These are phyloP conservation scores for Enoplosus armatus DNA, from an alignment of 2,797 vertebrate species.

Conservation along the genomic window DNA sequence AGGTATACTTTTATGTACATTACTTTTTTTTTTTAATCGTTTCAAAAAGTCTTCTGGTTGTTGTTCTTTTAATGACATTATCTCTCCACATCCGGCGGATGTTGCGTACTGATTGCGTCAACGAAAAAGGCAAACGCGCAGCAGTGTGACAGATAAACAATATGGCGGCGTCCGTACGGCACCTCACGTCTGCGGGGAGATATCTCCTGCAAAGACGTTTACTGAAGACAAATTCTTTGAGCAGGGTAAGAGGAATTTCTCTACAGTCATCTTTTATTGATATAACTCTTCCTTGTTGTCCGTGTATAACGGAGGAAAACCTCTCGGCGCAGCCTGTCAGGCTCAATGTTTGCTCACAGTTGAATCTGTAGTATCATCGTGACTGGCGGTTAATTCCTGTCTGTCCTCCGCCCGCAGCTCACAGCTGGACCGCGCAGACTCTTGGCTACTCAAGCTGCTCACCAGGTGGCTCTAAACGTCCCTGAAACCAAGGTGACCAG, in stretches of 20 bases:
- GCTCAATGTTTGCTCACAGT: conserved; percentile 6
- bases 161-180: conserved; percentile 82
- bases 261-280: fast-evolving
- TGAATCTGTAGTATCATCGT: conserved; percentile 19
- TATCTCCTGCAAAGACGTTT: conserved; percentile 65
- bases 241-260: conserved; percentile 64
- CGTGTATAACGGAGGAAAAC: background rate
- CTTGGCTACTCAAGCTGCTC: conserved; percentile 84
- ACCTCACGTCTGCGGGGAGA: conserved; percentile 68
- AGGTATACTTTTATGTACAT: background rate
- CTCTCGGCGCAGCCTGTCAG: background rate
- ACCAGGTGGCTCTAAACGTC: conserved; percentile 92
- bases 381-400: conserved; percentile 3
- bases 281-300: fast-evolving
- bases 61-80: conserved; percentile 9
- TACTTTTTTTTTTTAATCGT: background rate
- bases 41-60: background rate
- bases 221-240: conserved; percentile 51
- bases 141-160: conserved; percentile 60
- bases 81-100: background rate
- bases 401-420: conserved; percentile 68
- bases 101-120: conserved; percentile 4
- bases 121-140: background rate
- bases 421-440: conserved; percentile 72
- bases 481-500: conserved; percentile 94